phyloP scores from a whole-genome alignment of 2,113 vertebrate species.

The Oostethus manadensis region DNA sequence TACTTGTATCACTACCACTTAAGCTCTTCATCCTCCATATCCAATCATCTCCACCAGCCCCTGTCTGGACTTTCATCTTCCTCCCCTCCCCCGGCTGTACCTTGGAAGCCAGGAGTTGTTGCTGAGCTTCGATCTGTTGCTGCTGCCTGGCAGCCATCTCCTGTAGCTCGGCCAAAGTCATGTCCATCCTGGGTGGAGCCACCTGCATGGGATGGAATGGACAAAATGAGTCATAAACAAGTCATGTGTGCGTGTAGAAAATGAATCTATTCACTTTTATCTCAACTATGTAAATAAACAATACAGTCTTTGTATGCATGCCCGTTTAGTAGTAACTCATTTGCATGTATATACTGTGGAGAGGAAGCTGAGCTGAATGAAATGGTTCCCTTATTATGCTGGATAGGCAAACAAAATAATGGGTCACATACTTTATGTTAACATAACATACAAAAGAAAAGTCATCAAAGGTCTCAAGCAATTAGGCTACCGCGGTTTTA shows the following conservation, averaged over 20 bases:
- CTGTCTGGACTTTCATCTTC: conserved; percentile 24
- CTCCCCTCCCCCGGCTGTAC: conserved; percentile 56
- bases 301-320: conserved; percentile 1
- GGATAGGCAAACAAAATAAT: conserved; percentile 5
- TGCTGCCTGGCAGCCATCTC: conserved; percentile 96
- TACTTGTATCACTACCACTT: conserved; percentile 36
- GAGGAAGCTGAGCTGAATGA: conserved; percentile 15
- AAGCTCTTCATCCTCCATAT: conserved; percentile 9
- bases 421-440: conserved; percentile 4
- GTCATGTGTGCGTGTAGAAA: not conserved
- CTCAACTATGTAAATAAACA: conserved; percentile 8
- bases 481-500: not conserved
- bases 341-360: conserved; percentile 10
- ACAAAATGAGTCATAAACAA: conserved; percentile 3
- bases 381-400: conserved; percentile 4
- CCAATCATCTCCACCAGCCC: conserved; percentile 7
- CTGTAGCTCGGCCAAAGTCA: conserved; percentile 92
- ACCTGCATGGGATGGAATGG: conserved; percentile 64
- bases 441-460: not conserved
- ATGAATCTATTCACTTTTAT: not conserved
- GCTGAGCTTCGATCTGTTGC: conserved; percentile 93
- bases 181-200: conserved; percentile 84
- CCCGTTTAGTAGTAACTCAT: conserved; percentile 8
- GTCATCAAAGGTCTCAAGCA: not conserved
- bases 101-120: conserved; percentile 91